Evolutionary conservation across 2,888 invertebrate species (phyloP).

Genomic region (Athalia rosae): DNA sequence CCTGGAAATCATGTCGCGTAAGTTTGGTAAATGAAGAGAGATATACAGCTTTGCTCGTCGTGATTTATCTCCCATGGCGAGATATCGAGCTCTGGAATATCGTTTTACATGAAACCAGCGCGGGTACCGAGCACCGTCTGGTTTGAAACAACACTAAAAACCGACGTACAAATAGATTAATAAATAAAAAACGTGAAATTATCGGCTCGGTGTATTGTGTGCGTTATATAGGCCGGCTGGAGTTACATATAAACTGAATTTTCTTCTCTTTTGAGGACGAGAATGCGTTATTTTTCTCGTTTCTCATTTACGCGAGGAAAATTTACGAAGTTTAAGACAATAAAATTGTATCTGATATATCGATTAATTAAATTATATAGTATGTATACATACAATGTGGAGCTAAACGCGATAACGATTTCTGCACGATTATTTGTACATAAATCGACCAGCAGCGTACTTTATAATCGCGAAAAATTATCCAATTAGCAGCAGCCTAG

Average conservation of each 20-base stretch:
- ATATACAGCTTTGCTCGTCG: slow-evolving; percentile 17
- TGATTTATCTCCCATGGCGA: slow-evolving; percentile 33
- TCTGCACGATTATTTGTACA: slow-evolving; percentile 52
- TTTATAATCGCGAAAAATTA: slow-evolving; percentile 52
- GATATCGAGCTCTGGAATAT: slow-evolving; percentile 43
- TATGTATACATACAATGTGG: background rate
- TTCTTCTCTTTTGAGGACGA: too few species aligned
- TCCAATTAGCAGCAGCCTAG: slow-evolving; percentile 55
- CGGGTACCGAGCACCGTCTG: slow-evolving; percentile 38
- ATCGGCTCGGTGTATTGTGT: too few species aligned
- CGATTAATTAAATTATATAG: background rate
- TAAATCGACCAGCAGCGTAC: slow-evolving; percentile 55
- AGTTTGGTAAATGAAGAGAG: background rate
- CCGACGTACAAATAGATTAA: slow-evolving; percentile 10
- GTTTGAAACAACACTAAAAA: slow-evolving; percentile 27
- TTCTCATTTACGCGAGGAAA: too few species aligned
- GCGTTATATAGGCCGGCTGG: too few species aligned
- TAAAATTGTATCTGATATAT: too few species aligned
- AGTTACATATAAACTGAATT: too few species aligned
- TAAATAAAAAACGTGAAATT: background rate
- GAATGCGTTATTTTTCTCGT: too few species aligned
- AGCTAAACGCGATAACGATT: background rate
- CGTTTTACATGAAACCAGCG: slow-evolving; percentile 38
- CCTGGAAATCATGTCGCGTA: background rate
- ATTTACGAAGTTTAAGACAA: too few species aligned